Percentiles rank a stretch among this genome's conserved stretches.
Conservation (phyloP, 2,113 vertebrate species). For the Raja brachyura region DNA sequence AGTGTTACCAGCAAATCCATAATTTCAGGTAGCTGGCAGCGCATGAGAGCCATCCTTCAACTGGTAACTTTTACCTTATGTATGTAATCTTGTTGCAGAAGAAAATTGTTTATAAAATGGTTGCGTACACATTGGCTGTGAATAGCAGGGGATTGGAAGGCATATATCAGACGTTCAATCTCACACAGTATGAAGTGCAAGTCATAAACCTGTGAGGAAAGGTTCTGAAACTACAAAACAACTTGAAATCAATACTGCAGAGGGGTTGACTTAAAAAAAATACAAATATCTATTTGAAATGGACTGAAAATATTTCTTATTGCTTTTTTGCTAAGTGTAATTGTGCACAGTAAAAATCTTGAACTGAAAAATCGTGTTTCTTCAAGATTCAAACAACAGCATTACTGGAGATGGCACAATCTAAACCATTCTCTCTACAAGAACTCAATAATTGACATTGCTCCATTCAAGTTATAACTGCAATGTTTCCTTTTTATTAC, state of each 20-base stretch:
- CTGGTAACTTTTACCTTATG: too few species aligned
- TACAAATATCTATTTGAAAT: neutral
- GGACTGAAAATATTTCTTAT: neutral
- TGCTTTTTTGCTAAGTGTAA: neutral
- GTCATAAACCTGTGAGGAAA: neutral
- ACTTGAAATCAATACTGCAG: neutral
- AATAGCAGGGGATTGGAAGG: neutral
- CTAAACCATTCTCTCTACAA: neutral
- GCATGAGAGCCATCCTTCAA: too few species aligned
- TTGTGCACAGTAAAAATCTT: neutral
- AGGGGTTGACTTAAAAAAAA: neutral
- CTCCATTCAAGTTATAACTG: neutral
- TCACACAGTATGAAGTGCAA: neutral
- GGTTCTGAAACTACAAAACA: neutral
- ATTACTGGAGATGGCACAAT: neutral
- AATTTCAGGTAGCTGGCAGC: too few species aligned
- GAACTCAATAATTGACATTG: neutral
- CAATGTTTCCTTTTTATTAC: neutral
- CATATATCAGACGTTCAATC: neutral
- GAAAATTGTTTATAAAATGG: too few species aligned
- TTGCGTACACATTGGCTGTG: too few species aligned
- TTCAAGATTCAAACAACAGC: neutral
- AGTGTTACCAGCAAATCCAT: too few species aligned
- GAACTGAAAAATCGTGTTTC: neutral
- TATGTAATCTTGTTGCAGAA: too few species aligned